These are phyloP conservation scores for Megalurothrips usitatus DNA, from an alignment of 2,888 invertebrate species.

Conservation along the genomic window DNA sequence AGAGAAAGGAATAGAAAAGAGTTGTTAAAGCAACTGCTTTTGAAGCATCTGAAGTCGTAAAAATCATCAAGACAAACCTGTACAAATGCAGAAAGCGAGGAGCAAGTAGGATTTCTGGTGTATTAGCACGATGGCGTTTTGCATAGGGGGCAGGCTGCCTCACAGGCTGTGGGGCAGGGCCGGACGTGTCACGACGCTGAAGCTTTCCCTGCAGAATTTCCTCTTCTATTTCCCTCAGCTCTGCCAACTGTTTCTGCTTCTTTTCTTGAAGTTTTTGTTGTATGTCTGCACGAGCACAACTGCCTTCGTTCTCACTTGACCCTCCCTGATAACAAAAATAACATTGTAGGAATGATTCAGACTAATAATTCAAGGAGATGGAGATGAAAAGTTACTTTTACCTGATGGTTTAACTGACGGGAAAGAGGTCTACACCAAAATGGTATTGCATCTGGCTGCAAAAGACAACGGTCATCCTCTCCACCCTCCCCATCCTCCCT, in stretches of 20 bases:
- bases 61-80: constrained; percentile 36
- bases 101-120: constrained; percentile 72
- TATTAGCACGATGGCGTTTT: constrained; percentile 56
- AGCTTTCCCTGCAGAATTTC: constrained; percentile 79
- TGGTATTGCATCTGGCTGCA: constrained; percentile 49
- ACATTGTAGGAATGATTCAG: too few relatives aligned
- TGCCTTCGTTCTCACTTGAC: constrained; percentile 71
- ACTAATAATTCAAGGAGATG: background rate
- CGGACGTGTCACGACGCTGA: constrained; percentile 35
- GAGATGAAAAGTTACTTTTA: constrained; percentile 34
- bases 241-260: constrained; percentile 80
- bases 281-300: constrained; percentile 71
- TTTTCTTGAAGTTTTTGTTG: constrained; percentile 83
- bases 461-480: constrained; percentile 19
- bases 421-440: constrained; percentile 72
- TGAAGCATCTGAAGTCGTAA: background rate
- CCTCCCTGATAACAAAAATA: constrained; percentile 49
- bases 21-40: background rate
- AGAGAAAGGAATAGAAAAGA: background rate
- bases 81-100: constrained; percentile 59
- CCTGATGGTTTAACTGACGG: constrained; percentile 48
- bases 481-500: constrained; percentile 30
- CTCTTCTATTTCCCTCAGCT: constrained; percentile 75
- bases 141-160: constrained; percentile 41
- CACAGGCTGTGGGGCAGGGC: constrained; percentile 35